These are phyloP conservation scores for Micrasema longulum DNA, from an alignment of 1,140 invertebrate species.

Conservation along the genomic window DNA sequence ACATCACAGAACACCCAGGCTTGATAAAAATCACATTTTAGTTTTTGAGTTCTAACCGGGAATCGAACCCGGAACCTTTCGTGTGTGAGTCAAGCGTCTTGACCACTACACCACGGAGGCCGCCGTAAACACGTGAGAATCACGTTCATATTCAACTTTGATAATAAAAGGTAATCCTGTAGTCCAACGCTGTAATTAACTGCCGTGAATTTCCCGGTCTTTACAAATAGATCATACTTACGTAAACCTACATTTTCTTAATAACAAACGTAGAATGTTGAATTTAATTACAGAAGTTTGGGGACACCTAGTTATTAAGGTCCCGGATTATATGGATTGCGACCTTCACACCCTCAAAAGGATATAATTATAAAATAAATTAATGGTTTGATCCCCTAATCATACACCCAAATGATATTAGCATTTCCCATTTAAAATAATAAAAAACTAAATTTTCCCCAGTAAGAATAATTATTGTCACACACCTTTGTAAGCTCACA, in stretches of 20 bases:
- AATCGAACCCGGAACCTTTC: no score
- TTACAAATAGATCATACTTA: constrained; percentile 40
- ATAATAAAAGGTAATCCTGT: no score
- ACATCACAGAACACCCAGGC: no score
- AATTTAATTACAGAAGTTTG: constrained; percentile 53
- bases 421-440: neutral
- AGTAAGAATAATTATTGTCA: neutral
- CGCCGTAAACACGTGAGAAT: no score
- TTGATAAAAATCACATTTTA: no score
- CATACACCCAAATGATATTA: neutral
- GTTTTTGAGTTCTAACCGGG: no score
- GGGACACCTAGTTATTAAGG: constrained; percentile 44
- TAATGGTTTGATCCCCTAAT: constrained; percentile 27
- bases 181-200: no score
- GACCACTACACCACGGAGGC: no score
- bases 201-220: no score
- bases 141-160: no score
- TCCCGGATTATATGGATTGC: constrained; percentile 50
- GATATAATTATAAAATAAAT: constrained; percentile 48
- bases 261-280: constrained; percentile 46
- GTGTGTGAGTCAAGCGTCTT: no score
- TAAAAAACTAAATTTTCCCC: neutral
- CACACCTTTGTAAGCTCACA: neutral
- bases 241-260: constrained; percentile 50
- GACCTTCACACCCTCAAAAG: constrained; percentile 29